phyloP scores from a whole-genome alignment of 2,797 vertebrate species.

The Rhyacichthys aspro region DNA sequence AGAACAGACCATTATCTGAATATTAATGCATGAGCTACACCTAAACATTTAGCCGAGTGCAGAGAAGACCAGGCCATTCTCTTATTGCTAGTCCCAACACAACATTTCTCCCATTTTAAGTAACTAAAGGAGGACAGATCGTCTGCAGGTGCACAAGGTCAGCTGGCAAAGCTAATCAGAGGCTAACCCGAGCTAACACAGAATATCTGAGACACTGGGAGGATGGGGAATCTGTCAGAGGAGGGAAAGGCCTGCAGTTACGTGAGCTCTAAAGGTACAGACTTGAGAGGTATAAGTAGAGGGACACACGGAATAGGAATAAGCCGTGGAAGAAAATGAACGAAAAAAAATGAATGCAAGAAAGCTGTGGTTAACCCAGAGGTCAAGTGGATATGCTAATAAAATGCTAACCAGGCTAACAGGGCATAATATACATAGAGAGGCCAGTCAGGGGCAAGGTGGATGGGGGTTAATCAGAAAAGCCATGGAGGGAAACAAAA shows the following conservation, averaged over 20 bases:
- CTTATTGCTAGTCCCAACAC: constrained; percentile 14
- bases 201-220: constrained; percentile 21
- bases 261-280: background rate
- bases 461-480: background rate
- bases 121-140: constrained; percentile 2
- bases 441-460: constrained; percentile 29
- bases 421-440: constrained; percentile 54
- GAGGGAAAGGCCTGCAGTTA: background rate
- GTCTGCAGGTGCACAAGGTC: constrained; percentile 19
- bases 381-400: constrained; percentile 68
- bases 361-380: constrained; percentile 33
- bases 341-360: constrained; percentile 20
- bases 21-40: too few relatives aligned
- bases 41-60: too few relatives aligned
- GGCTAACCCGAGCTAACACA: constrained; percentile 9
- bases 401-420: constrained; percentile 46
- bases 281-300: background rate
- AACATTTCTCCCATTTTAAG: constrained; percentile 20
- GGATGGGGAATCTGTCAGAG: constrained; percentile 8
- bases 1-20: too few relatives aligned
- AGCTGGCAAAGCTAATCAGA: constrained; percentile 39
- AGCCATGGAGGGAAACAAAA: background rate
- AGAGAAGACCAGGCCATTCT: background rate
- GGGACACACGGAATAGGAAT: background rate
- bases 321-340: background rate